These are phyloP conservation scores for Montifringilla adamsi DNA, from an alignment of 2,113 vertebrate species.

Conservation along the genomic window DNA sequence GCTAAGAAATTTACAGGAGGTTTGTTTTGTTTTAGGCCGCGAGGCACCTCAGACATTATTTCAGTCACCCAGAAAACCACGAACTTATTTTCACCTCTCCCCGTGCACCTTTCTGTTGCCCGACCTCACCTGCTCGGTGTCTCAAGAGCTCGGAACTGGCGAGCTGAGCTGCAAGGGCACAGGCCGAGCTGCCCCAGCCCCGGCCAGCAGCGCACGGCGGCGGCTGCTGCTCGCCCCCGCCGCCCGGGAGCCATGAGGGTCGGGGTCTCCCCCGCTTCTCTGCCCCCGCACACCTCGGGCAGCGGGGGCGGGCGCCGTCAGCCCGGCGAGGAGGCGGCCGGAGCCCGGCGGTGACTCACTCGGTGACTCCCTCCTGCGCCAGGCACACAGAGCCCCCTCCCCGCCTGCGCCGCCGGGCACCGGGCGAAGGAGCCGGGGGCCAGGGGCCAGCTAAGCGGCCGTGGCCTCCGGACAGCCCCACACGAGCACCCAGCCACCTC, in stretches of 20 bases:
- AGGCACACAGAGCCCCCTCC: not conserved
- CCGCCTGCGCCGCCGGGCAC: not conserved
- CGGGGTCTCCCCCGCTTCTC: not conserved
- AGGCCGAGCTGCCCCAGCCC: not conserved
- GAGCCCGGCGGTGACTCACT: not conserved
- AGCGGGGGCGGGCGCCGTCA: not conserved
- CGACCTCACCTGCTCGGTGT: not conserved
- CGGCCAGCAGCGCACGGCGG: not conserved
- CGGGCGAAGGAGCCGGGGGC: not conserved
- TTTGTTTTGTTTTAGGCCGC: not conserved
- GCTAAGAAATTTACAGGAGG: not conserved
- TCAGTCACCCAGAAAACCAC: not conserved
- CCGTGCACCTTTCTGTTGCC: not conserved
- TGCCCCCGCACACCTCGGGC: not conserved
- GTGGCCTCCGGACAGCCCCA: not conserved
- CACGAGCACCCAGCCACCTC: not conserved
- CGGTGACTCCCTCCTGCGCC: not conserved
- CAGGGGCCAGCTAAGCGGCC: not conserved
- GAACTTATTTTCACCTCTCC: not conserved
- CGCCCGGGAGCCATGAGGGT: accelerated
- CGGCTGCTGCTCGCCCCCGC: accelerated
- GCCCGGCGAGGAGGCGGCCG: not conserved
- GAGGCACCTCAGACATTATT: not conserved
- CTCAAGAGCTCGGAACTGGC: not conserved
- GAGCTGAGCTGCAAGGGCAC: not conserved